These are phyloP conservation scores for Zelleria hepariella DNA, from an alignment of 2,888 invertebrate species.

Conservation along the genomic window DNA sequence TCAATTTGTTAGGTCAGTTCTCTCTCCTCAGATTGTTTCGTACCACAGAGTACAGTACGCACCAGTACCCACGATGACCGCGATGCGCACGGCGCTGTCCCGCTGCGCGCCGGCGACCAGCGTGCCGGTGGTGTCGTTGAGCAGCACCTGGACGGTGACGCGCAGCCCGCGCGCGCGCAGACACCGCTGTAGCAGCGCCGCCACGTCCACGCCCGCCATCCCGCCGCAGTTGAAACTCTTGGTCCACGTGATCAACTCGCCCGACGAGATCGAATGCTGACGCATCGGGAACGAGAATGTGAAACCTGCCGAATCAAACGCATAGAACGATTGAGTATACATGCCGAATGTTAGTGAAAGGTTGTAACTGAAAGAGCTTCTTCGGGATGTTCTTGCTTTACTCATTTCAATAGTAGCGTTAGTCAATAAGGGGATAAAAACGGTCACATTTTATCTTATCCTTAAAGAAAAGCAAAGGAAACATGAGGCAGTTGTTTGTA, in stretches of 20 bases:
- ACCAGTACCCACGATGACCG: conserved; percentile 3
- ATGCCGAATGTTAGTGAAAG: no score
- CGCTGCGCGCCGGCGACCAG: conserved; percentile 78
- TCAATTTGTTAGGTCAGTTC: no score
- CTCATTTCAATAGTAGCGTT: no score
- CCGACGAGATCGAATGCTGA: conserved; percentile 80
- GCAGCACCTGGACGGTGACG: conserved; percentile 79
- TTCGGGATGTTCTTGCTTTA: no score
- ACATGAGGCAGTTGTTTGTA: background rate
- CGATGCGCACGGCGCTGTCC: conserved; percentile 68
- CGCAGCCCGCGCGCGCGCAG: conserved; percentile 67
- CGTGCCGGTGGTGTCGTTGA: conserved; percentile 85
- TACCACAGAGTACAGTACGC: background rate
- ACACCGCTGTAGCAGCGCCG: conserved; percentile 76
- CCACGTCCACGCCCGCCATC: conserved; percentile 77
- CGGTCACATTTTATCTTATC: no score
- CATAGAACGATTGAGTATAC: no score
- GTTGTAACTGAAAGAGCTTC: no score
- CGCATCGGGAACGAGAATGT: conserved; percentile 89
- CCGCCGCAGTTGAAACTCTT: conserved; percentile 85
- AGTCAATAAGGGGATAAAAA: no score
- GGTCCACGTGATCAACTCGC: conserved; percentile 86
- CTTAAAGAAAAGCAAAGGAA: background rate
- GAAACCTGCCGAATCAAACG: conserved; percentile 71
- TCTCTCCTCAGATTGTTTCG: no score